These are phyloP conservation scores for Hycleus phaleratus DNA, from an alignment of 1,140 invertebrate genomes.

Conservation along the genomic window DNA sequence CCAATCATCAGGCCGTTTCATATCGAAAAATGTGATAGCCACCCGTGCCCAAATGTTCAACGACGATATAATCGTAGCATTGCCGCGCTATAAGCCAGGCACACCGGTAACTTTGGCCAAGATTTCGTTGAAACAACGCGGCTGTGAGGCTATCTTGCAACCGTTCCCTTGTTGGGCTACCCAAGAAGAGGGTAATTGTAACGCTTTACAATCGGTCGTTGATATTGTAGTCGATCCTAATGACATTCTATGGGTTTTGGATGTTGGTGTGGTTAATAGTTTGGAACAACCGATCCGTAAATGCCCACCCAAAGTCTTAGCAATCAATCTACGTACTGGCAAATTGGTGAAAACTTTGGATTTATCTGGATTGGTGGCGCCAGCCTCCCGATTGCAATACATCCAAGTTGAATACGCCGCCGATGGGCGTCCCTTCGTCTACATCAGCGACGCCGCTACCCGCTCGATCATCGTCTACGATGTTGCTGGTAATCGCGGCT, in stretches of 20 bases:
- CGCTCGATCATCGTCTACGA: conserved; percentile 57
- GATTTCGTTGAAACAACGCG: conserved; percentile 44
- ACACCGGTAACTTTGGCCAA: conserved; percentile 55
- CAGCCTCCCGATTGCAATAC: conserved; percentile 49
- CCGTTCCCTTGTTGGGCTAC: conserved; percentile 56
- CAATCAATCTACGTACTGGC: conserved; percentile 46
- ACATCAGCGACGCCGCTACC: conserved; percentile 55
- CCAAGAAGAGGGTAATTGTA: conserved; percentile 55
- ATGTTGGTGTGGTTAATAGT: conserved; percentile 58
- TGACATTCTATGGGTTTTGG: conserved; percentile 60
- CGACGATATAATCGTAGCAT: conserved; percentile 48
- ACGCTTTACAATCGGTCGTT: conserved; percentile 53
- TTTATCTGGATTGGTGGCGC: conserved; percentile 44
- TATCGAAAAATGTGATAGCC: conserved; percentile 51
- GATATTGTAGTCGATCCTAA: conserved; percentile 51
- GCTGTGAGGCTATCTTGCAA: conserved; percentile 42
- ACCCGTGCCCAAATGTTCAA: conserved; percentile 53
- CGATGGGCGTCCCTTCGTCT: conserved; percentile 47
- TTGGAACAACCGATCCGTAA: conserved; percentile 46
- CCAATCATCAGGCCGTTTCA: conserved; percentile 46
- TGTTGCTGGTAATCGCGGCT: conserved; percentile 48
- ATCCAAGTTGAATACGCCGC: conserved; percentile 49
- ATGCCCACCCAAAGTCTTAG: conserved; percentile 51
- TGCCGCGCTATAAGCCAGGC: conserved; percentile 49
- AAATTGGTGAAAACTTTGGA: conserved; percentile 51